Evolutionary conservation across 2,888 invertebrate genomes (phyloP).

Genomic region (Ceratothoa steindachneri): DNA sequence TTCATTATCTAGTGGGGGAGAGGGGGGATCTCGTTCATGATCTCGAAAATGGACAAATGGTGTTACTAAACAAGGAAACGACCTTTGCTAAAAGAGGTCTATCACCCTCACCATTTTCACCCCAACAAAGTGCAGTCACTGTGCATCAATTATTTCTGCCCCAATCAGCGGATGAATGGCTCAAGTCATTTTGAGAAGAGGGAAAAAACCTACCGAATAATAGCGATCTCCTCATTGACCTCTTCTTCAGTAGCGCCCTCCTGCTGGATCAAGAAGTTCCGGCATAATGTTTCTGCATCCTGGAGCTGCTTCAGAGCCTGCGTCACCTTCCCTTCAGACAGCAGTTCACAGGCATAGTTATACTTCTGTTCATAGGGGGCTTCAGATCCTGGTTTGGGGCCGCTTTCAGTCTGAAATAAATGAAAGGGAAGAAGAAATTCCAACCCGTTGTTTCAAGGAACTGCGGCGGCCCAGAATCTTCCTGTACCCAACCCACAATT

Average conservation of each 20-base stretch:
- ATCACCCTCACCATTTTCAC: too few species aligned
- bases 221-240: conserved; percentile 84
- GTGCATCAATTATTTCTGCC: too few species aligned
- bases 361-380: conserved; percentile 86
- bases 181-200: too few species aligned
- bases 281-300: conserved; percentile 76
- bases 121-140: too few species aligned
- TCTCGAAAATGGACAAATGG: too few species aligned
- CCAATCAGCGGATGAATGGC: too few species aligned
- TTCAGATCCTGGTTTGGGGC: conserved; percentile 52
- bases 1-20: too few species aligned
- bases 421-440: neutral
- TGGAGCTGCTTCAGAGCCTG: conserved; percentile 79
- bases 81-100: too few species aligned
- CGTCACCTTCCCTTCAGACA: conserved; percentile 63
- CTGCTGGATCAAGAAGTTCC: conserved; percentile 73
- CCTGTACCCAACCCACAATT: too few species aligned
- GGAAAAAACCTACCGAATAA: conserved; percentile 81
- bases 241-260: conserved; percentile 89
- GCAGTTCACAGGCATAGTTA: conserved; percentile 79
- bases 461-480: too few species aligned
- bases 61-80: too few species aligned
- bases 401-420: neutral
- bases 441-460: neutral
- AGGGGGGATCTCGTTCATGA: too few species aligned